Evolutionary conservation across 2,888 invertebrate genomes (phyloP), one percentile per base, ranked within the genome.

Genomic region (Acrobasis repandana): DNA sequence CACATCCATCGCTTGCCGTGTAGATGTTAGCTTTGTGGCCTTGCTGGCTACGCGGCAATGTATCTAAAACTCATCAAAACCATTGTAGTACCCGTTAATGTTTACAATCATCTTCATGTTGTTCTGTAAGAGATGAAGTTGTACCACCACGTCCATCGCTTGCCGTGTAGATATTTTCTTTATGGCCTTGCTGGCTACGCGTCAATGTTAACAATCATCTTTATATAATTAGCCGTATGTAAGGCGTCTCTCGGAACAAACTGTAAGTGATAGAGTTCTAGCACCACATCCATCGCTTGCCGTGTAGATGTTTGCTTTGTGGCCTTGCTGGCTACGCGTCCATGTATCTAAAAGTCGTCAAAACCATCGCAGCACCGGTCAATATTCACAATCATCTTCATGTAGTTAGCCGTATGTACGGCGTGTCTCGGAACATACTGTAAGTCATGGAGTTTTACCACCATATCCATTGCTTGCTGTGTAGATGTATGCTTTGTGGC

Each of bases 391-490:
- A n/a, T n/a, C n/a, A n/a, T n/a, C 9, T 14, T 43, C 14, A 4
- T 49, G 2, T 16, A 9, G 49, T 20, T 9, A 5, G 20, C 68
- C 69, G 79, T 59, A 70, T 81, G 65, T 82, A 76, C 75, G 79
- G 74, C 65, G 76, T 79, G 62, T 61, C 75, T 57, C 80, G 77
- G 74, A 80, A 89, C 6, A 88, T 88, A 79, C 77, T 89, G 90
- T 90, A 85, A 90, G 90, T 90, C 72, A 62, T 50, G 50, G 46
- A 16, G 47, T 9, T 9, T 9, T 20, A 43, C 57, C 65, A 66
- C 61, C 49, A 38, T 60, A 52, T 61, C 63, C 58, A 61, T 63
- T 61, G 67, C 67, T 67, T 67, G 62, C 57, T 60, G 52, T 62
- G 58, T 63, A 65, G 46, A 59, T 34, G n/a, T 11, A 16, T 16